Evolutionary conservation across 1,140 invertebrate species (phyloP).

Genomic region (Oncopeltus fasciatus): DNA sequence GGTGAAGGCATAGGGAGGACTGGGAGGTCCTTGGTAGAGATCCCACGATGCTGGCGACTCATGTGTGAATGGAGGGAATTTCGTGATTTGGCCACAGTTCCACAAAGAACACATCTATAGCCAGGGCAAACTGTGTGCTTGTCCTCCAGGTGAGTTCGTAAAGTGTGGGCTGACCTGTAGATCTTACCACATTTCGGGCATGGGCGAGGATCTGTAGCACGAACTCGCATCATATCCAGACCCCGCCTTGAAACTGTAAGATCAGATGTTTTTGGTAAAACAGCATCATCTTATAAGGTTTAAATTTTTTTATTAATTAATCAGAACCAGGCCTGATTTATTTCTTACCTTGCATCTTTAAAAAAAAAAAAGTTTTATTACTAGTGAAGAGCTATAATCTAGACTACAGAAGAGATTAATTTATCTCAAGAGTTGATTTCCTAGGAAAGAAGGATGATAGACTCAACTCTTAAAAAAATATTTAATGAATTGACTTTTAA

Average conservation of each 20-base stretch:
- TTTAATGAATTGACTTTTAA: no score
- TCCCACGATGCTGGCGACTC: conserved; percentile 78
- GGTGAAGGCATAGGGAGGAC: conserved; percentile 79
- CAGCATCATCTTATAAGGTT: not conserved
- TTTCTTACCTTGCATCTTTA: no score
- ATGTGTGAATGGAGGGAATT: conserved; percentile 85
- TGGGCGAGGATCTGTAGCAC: conserved; percentile 76
- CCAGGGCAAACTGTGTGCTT: conserved; percentile 85
- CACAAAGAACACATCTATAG: conserved; percentile 78
- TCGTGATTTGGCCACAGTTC: conserved; percentile 78
- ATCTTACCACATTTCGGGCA: conserved; percentile 88
- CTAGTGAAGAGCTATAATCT: no score
- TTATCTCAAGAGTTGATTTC: no score
- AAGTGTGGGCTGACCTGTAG: conserved; percentile 71
- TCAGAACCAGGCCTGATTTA: no score
- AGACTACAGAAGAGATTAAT: no score
- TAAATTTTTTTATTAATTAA: no score
- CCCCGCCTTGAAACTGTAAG: conserved; percentile 44
- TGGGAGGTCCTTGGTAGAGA: conserved; percentile 80
- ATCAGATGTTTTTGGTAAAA: not conserved
- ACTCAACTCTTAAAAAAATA: no score
- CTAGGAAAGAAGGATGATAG: no score
- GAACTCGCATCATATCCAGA: conserved; percentile 66
- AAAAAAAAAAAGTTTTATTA: no score
- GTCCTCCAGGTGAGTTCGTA: conserved; percentile 78